These are phyloP conservation scores for Sebastes umbrosus DNA, from an alignment of 2,797 vertebrate species.

Conservation along the genomic window DNA sequence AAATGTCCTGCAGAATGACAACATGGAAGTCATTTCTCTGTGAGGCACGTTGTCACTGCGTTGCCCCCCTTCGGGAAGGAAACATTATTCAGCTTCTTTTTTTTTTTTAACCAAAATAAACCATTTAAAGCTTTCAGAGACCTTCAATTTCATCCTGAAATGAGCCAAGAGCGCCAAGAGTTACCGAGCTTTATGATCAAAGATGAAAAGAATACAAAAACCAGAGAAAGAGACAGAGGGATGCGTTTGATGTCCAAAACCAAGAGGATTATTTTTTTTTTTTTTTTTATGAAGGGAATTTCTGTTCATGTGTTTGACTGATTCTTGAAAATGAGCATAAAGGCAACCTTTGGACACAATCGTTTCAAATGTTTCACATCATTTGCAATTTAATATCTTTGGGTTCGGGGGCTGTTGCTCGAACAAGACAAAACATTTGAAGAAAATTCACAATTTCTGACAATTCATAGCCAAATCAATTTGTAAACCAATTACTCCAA, in stretches of 20 bases:
- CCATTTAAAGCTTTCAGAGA: constrained; percentile 15
- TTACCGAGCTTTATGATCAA: constrained; percentile 42
- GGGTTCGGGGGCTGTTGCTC: no score
- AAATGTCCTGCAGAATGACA: constrained; percentile 28
- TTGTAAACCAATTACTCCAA: no score
- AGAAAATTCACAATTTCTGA: no score
- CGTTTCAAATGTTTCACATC: no score
- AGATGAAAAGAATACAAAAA: constrained; percentile 46
- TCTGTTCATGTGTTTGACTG: not conserved
- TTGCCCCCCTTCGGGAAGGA: not conserved
- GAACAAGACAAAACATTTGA: no score
- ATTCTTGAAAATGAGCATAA: not conserved
- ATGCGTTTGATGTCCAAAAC: constrained; percentile 36
- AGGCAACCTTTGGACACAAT: not conserved
- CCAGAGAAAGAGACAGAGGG: constrained; percentile 9
- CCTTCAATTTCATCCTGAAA: constrained; percentile 31
- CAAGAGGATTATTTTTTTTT: not conserved
- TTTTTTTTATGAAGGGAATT: constrained; percentile 11
- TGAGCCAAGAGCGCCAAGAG: constrained; percentile 29
- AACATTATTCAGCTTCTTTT: constrained; percentile 4
- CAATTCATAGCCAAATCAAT: no score
- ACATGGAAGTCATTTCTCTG: constrained; percentile 12
- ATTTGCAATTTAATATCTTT: no score
- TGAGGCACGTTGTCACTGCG: constrained; percentile 1
- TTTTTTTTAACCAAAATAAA: constrained; percentile 20